phyloP scores from a whole-genome alignment of 2,797 vertebrate genomes.

The Meriones psammophilus region DNA sequence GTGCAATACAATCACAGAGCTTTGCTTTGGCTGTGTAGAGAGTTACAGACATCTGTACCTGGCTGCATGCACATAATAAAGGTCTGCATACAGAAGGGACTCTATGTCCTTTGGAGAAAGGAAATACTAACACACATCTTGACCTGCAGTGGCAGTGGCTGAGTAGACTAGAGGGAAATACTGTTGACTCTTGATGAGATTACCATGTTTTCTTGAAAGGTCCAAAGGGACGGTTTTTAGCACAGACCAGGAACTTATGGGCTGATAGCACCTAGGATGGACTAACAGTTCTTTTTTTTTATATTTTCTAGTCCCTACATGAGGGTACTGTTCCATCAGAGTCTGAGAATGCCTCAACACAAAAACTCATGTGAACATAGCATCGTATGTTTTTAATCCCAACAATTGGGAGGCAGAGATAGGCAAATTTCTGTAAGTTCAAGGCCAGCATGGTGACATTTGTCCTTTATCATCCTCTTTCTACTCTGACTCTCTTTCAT shows the following conservation, averaged over 20 bases:
- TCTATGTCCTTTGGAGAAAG: background rate
- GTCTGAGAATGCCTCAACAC: background rate
- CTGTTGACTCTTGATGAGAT: background rate
- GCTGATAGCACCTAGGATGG: background rate
- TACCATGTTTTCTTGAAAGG: background rate
- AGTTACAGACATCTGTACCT: no score
- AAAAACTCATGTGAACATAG: background rate
- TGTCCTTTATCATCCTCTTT: background rate
- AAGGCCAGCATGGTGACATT: background rate
- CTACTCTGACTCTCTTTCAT: background rate
- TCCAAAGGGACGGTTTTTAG: background rate
- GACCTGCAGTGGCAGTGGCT: background rate
- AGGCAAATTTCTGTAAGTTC: background rate
- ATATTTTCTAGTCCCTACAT: background rate
- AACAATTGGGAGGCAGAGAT: no score
- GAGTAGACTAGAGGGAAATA: background rate
- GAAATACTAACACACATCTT: background rate
- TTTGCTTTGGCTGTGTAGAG: background rate
- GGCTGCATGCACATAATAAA: background rate
- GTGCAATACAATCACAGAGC: background rate
- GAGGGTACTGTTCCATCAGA: background rate
- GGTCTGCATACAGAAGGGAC: background rate
- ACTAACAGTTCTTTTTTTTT: background rate
- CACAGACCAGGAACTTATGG: background rate
- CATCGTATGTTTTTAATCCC: no score